Evolutionary conservation across 1,140 invertebrate species (phyloP), one percentile per base, ranked within the genome.

Genomic region (Drosophila orena): DNA sequence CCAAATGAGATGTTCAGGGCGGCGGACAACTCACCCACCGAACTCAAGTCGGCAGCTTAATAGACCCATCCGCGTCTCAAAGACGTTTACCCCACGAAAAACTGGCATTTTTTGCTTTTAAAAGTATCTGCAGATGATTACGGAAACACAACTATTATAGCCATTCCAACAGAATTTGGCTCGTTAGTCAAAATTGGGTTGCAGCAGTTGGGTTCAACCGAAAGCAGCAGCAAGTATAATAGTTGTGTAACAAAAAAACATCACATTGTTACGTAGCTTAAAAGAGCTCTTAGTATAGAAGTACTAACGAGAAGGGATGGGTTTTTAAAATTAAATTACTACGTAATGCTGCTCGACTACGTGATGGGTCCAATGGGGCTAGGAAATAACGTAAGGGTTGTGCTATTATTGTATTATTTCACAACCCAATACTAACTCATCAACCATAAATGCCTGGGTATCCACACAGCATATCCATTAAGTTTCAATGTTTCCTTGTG

Each of bases 1-100:
- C 56, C 74, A 64, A 77, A 77, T 75, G 72, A 75, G 72, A 75
- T 75, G 72, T 75, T 75, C 11, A 35, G 52, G 47, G 34, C 40
- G 57, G 44, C 49, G 12, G 15, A 35, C 49, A 20, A 20, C 8
- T 20, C 49, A 30, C 49, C 49, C 15, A 10, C 15, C 15, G 6
- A 35, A 52, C 34, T 35, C n/a, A 52, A 52, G 27, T 30, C 49
- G 14, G 27, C 47, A 17, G 49, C 49, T 35, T 52, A 35, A 52
- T 35, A 52, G 30, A 52, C 49, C 30, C 43, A 5, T 14, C 34
- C 27, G 11, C 43, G 47, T 24, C 47, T 30, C 22, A 47, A 47
- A 50, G 47, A 34, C 27, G 30, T 37, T 44, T 22, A 20, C 20
- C 34, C 44, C n/a, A 2, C 10, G 10, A 17, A 35, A 11, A 2